phyloP scores from a whole-genome alignment of 2,797 vertebrate species.

The Oreochromis mossambicus region DNA sequence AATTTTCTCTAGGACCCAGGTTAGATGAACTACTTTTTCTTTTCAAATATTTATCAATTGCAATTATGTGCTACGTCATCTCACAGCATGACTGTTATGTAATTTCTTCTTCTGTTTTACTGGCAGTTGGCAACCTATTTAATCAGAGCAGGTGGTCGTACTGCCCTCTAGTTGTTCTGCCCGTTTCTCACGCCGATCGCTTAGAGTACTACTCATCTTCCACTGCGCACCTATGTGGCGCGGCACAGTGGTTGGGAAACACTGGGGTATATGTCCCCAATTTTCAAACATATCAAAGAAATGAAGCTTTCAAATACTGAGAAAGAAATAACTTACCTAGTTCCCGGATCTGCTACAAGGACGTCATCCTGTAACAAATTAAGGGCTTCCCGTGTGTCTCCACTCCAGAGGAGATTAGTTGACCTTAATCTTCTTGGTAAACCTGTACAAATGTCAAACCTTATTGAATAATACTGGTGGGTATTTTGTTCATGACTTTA shows the following conservation, averaged over 20 bases:
- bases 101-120: background rate
- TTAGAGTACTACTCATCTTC: background rate
- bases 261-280: background rate
- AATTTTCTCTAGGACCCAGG: too few species aligned
- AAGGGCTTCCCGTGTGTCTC: slow-evolving; percentile 81
- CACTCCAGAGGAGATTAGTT: slow-evolving; percentile 87
- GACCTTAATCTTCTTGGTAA: slow-evolving; percentile 86
- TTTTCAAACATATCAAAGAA: background rate
- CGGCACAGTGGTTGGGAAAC: background rate
- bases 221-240: background rate
- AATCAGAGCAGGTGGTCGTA: background rate
- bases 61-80: background rate
- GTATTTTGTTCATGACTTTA: background rate
- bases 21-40: background rate
- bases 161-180: background rate
- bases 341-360: slow-evolving; percentile 89
- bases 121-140: background rate
- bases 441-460: slow-evolving; percentile 65
- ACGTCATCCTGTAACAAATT: slow-evolving; percentile 84
- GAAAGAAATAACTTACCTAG: slow-evolving; percentile 75
- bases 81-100: background rate
- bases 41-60: background rate
- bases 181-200: background rate
- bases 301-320: background rate
- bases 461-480: background rate